Evolutionary conservation across 2,888 invertebrate species (phyloP), one percentile per base, ranked within the genome.

Genomic region (Hemistola chrysoprasaria): DNA sequence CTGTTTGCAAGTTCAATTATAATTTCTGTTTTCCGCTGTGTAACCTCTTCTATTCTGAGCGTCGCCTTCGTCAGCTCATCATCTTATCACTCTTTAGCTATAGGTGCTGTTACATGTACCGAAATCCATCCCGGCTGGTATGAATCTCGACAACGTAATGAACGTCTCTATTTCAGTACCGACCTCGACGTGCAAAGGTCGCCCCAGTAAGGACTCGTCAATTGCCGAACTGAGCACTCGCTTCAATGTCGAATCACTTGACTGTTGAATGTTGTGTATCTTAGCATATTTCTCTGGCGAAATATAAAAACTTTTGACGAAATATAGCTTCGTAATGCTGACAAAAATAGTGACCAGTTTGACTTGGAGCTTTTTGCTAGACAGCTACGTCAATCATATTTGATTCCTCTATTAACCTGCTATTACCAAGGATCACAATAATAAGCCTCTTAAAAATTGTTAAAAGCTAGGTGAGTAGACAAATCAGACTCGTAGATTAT

Each of bases 171-270:
- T 68, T 72, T 59, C 59, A 32, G 63, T 42, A 24, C 8, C 57
- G 65, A 54, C 66, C 71, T 73, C 62, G 59, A 11, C 39, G 44
- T 44, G 21, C 28, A 58, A 53, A 71, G 67, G 67, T 65, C 64
- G 56, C 25, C 40, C 43, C 34, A 16, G 34, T 50, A 57, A 60
- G 52, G 53, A 57, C 63, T 65, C 65, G 60, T 66, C 65, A 64
- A 64, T 62, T 65, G 63, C 61, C 53, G 44, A 56, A 56, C 55
- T 62, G 26, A 39, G 53, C 53, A 53, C 49, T 22, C 47, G 35
- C 41, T 55, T 30, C 60, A 67, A 62, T 63, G 65, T 56, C 64
- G 41, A 51, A 53, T 48, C 56, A 41, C 8, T 36, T 33, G 5
- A 6, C 16, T 23, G 10, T 34, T 31, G 22, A 16, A 2, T 16